Evolutionary conservation across 2,888 invertebrate genomes (phyloP), one percentile per base, ranked within the genome.

Genomic region (Spilosoma lubricipeda): DNA sequence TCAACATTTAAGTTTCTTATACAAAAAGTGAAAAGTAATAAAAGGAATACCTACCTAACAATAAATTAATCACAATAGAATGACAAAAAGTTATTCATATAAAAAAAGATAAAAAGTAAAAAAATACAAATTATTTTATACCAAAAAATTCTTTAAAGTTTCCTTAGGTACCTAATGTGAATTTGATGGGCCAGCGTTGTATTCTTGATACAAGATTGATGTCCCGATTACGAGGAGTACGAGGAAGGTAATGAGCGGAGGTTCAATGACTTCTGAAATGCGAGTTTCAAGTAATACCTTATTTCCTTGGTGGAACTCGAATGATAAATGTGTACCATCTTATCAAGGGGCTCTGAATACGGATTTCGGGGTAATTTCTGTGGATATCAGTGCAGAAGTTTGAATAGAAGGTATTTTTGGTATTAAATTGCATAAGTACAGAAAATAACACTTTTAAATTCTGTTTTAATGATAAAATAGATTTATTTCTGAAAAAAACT

Each of bases 161-260:
- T 74, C 78, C 80, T 77, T 73, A 79, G 81, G 86, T 91, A 13
- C 30, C 36, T 70, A 91, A 91, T 91, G 91, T 88, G 78, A 88
- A 90, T 91, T 91, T 91, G 89, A 91, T 91, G 90, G 86, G 75
- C 81, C 77, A 67, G 80, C 78, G 81, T 74, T 82, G 85, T 86
- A 82, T 86, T 84, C 79, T 86, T 89, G 89, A 90, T 90, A 87
- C 84, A 90, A 91, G 91, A 91, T 91, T 90, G 90, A 91, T 91
- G 90, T 81, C 76, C 75, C 84, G 88, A 90, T 91, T 87, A 85
- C 77, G 63, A n/a, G n/a, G 73, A 74, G 76, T 75, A 78, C 71
- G 73, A 64, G 42, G 63, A 48, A 66, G 73, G 74, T 82, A 84
- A 82, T 84, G 85, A 84, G 81, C 73, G 76, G 66, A 74, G 76